Conservation (phyloP, 2,113 vertebrate species). For the Rafetus swinhoei region DNA sequence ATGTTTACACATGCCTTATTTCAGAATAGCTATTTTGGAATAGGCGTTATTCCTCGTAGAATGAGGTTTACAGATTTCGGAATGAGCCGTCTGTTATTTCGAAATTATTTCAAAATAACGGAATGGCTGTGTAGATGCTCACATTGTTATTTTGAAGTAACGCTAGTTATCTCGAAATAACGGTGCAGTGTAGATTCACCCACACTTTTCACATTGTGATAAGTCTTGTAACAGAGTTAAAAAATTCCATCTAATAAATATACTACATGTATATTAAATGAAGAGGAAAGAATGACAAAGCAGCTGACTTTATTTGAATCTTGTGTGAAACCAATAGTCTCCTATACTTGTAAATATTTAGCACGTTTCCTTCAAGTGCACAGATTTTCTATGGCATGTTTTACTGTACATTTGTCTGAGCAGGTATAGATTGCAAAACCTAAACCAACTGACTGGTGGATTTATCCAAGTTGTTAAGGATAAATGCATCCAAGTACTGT, state of each 20-base stretch:
- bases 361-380: not conserved
- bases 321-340: not conserved
- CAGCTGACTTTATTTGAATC: not conserved
- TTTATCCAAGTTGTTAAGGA: not conserved
- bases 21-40: too few relatives aligned
- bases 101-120: too few relatives aligned
- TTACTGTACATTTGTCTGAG: not conserved
- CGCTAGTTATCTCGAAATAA: too few relatives aligned
- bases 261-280: not conserved
- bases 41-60: too few relatives aligned
- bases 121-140: too few relatives aligned
- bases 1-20: too few relatives aligned
- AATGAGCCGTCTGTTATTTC: too few relatives aligned
- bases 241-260: not conserved
- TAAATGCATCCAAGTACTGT: not conserved
- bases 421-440: not conserved
- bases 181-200: too few relatives aligned
- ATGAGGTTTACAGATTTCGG: too few relatives aligned
- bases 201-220: not conserved
- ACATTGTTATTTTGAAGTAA: too few relatives aligned
- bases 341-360: not conserved
- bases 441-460: not conserved
- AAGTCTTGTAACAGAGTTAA: not conserved
- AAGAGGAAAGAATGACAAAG: not conserved
- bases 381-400: fast-evolving